Evolutionary conservation across 1,140 invertebrate species (phyloP).

Genomic region (Orchestia grillus): DNA sequence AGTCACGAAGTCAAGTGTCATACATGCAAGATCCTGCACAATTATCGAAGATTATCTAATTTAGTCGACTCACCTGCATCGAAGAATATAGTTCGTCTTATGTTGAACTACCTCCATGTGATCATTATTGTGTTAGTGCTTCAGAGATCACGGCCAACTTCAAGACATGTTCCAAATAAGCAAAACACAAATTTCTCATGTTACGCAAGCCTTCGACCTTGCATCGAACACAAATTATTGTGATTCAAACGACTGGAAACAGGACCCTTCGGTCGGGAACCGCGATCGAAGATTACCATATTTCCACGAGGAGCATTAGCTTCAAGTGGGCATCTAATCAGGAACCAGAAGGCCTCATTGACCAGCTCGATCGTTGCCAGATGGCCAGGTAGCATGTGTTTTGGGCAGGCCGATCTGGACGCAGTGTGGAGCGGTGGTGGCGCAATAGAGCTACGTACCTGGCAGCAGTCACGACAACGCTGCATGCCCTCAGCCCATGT

Average conservation of each 20-base stretch:
- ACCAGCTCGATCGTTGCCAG: constrained; percentile 12
- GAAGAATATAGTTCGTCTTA: background rate
- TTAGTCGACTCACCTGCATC: background rate
- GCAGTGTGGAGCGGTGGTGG: background rate
- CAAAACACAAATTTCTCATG: constrained; percentile 18
- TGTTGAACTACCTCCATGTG: background rate
- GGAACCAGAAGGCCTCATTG: constrained; percentile 47
- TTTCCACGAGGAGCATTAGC: constrained; percentile 16
- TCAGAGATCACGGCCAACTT: background rate
- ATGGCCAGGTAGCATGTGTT: background rate
- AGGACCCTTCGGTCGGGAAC: background rate
- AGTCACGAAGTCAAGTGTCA: background rate
- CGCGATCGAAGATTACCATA: constrained; percentile 11
- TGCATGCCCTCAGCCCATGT: background rate
- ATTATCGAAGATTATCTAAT: background rate
- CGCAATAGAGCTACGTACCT: background rate
- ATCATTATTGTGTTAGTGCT: background rate
- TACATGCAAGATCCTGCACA: background rate
- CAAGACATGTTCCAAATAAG: background rate
- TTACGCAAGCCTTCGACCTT: background rate
- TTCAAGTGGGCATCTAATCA: background rate
- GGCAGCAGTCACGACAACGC: background rate
- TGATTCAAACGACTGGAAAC: background rate
- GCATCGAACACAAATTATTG: constrained; percentile 24
- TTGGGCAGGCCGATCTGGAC: background rate